phyloP scores from a whole-genome alignment of 2,888 invertebrate species.

The Thymelicus sylvestris region DNA sequence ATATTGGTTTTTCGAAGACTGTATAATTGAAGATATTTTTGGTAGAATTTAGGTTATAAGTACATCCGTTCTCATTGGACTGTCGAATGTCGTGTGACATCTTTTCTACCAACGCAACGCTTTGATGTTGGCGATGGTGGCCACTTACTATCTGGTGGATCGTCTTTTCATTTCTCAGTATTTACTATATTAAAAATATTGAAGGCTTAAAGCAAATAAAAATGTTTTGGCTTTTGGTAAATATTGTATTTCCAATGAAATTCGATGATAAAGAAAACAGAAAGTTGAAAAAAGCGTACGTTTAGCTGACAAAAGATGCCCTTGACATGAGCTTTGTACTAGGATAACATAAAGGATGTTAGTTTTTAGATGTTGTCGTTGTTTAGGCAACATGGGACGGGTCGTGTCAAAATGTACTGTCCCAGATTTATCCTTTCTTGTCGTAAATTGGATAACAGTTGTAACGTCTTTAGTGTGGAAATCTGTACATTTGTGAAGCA shows the following conservation, averaged over 20 bases:
- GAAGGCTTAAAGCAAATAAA: no score
- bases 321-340: neutral
- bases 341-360: conserved; percentile 1
- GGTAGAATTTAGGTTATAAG: no score
- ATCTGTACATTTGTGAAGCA: neutral
- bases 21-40: no score
- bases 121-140: no score
- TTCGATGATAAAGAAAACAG: neutral
- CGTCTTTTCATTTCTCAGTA: no score
- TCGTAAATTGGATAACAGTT: neutral
- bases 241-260: neutral
- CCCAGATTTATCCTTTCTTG: conserved; percentile 5
- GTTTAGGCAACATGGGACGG: conserved; percentile 1
- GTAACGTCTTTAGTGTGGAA: neutral
- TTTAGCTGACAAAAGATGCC: neutral
- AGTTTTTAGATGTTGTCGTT: neutral
- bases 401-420: conserved; percentile 2
- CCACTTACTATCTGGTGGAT: no score
- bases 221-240: neutral
- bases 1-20: no score
- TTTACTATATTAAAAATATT: no score
- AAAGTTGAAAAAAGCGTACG: neutral
- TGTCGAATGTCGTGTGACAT: no score
- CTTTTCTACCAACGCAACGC: no score
- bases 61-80: no score